Base-by-base conservation (phyloP, 2,888 invertebrate species). In the Chouioia cunea region DNA sequence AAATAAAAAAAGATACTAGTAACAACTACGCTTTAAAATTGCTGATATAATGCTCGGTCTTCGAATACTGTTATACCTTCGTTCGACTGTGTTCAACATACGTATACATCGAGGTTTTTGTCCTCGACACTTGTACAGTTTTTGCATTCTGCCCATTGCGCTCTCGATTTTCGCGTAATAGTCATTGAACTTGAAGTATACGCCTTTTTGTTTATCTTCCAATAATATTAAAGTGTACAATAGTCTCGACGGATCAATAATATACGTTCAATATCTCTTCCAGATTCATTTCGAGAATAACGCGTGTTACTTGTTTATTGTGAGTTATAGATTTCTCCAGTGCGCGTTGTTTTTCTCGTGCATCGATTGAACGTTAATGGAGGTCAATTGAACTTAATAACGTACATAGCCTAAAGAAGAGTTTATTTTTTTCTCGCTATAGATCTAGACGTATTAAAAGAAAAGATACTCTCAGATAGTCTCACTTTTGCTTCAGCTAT, bases 31-130 rank as follows among this genome's bases (percentile, higher is more conserved):
- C 72, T 68, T 72, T 56, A 47, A 72, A 46, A 65, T 57, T 43
- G 22, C 47, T 68, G 67, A 43, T 68, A 68, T 65, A 65, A n/a
- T n/a, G n/a, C 62, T 53, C 46, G 60, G 0, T 66, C 56, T 65
- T 53, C 22, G 36, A 52, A 68, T 65, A 68, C 50, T 36, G 53
- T 72, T 68, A 71, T 22, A 36, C 22, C 46, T 69, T 68, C 52
- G 60, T 72, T 69, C 58, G 22, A 65, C 69, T 73, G 73, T 73
- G 69, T 73, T 73, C 72, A 73, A 69, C 62, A 64, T 64, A 63
- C 48, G 48, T 65, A 65, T 65, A 68, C 68, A 64, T 44, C 53
- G 65, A 50, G 4, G 48, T 47, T 52, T 64, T 53, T 16, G 22
- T 66, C 36, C 12, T 46, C 12, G 53, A 68, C 68, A 68, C 70